Base-by-base conservation (phyloP, 2,797 vertebrate species). In the Bryconaethiops microstoma region DNA sequence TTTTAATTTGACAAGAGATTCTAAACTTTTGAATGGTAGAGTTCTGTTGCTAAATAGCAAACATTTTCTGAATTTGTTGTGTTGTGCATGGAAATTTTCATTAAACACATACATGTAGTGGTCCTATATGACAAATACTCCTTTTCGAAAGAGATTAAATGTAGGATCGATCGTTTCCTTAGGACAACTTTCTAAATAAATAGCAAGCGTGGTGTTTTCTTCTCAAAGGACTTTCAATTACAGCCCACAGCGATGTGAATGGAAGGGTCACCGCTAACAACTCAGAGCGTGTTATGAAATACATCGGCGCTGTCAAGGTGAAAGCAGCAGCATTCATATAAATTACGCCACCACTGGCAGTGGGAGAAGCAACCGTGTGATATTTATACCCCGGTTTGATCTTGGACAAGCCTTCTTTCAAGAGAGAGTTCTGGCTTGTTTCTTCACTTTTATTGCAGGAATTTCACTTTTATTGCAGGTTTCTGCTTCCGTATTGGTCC, bases 261-360 rank as follows among this genome's bases (percentile, higher is more conserved):
- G 50, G 54, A 57, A 40, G 54, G 14, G 52, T 74, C 54, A 14
- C 9, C 19, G 13, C 54, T 59, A 74, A 74, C 54, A 74, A 74
- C 54, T 57, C 52, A 59, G 50, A 39, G 54, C 54, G 25, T 39
- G 35, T 23, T 40, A 74, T n/a, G 35, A 74, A 73, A 72, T 55
- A 72, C 69, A 17, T 54, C 9, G 55, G 25, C 35, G 69, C 71
- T 39, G 21, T 74, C 29, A 59, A 74, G 71, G 71, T 39, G 67
- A 69, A 74, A 74, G 71, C 19, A 59, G n/a, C 71, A 23, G 35
- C 71, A 21, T 50, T 55, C 70, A n/a, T 57, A 57, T 57, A 59
- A 74, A 59, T 57, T 40, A 59, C 23, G 71, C 54, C 52, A 42
- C 25, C 29, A 42, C 50, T 12, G 21, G 35, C 35, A 69, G 25